Evolutionary conservation across 1,140 invertebrate genomes (phyloP).

Genomic region (Akabosia matsudoensis): DNA sequence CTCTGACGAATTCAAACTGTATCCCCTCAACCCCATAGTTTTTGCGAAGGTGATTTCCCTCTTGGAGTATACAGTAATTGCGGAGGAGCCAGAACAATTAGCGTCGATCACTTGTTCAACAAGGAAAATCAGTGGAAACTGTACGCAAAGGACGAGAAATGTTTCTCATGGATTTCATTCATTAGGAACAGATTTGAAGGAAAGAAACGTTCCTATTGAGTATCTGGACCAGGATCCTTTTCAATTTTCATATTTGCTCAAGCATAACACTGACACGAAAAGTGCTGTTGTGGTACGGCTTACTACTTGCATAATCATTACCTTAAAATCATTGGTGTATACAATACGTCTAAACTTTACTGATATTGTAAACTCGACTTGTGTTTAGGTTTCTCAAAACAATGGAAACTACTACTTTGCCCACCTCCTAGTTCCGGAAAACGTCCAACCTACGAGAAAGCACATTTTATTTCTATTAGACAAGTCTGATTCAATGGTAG

Average conservation of each 20-base stretch:
- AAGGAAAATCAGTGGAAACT: background rate
- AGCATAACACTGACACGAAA: background rate
- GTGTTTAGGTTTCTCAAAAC: background rate
- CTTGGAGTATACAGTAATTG: background rate
- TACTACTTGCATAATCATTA: background rate
- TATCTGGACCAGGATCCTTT: background rate
- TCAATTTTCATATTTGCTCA: background rate
- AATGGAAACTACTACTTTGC: background rate
- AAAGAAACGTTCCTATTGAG: background rate
- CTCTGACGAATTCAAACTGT: background rate
- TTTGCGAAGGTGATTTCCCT: background rate
- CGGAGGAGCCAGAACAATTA: background rate
- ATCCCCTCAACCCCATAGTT: background rate
- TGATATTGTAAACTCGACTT: background rate
- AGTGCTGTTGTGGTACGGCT: background rate
- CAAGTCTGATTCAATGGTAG: constrained; percentile 16
- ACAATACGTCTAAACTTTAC: too few relatives aligned
- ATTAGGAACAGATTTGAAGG: too few relatives aligned
- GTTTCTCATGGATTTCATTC: too few relatives aligned
- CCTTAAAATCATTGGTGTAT: background rate
- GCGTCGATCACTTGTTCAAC: background rate
- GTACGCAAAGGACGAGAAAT: too few relatives aligned
- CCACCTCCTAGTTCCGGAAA: background rate
- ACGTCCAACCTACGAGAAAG: background rate
- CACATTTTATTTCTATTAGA: constrained; percentile 10